These are phyloP conservation scores for Mesoclemmys tuberculata DNA, from an alignment of 2,113 vertebrate species.

Conservation along the genomic window DNA sequence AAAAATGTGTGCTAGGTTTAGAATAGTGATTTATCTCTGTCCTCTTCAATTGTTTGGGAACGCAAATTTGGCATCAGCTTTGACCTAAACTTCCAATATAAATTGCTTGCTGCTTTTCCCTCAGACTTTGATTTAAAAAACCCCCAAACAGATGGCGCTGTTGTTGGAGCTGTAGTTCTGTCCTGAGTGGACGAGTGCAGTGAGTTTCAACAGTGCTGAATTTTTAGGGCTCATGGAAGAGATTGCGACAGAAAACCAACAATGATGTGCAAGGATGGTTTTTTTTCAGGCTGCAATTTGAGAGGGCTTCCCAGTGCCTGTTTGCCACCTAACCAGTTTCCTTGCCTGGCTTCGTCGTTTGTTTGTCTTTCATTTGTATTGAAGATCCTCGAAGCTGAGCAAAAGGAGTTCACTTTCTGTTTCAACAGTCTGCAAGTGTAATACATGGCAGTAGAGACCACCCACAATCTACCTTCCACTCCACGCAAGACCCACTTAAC, in stretches of 20 bases:
- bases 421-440: slow-evolving; percentile 1
- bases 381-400: slow-evolving; percentile 6
- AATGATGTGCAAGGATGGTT: neutral
- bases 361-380: slow-evolving; percentile 32
- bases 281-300: slow-evolving; percentile 33
- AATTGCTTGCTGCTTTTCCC: neutral
- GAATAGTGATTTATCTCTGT: neutral
- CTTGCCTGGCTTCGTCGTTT: neutral
- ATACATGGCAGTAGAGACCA: neutral
- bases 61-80: neutral
- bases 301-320: slow-evolving; percentile 25
- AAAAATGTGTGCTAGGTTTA: neutral
- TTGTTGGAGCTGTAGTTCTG: neutral
- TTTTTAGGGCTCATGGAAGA: slow-evolving; percentile 21
- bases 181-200: neutral
- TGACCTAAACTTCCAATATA: neutral
- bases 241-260: slow-evolving; percentile 23
- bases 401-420: slow-evolving; percentile 25
- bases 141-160: neutral
- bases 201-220: neutral
- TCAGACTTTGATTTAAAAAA: neutral
- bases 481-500: neutral
- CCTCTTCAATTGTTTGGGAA: neutral
- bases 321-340: slow-evolving; percentile 31
- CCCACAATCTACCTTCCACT: neutral